Evolutionary conservation across 1,140 invertebrate genomes (phyloP).

Genomic region (Chrysomallon squamiferum): DNA sequence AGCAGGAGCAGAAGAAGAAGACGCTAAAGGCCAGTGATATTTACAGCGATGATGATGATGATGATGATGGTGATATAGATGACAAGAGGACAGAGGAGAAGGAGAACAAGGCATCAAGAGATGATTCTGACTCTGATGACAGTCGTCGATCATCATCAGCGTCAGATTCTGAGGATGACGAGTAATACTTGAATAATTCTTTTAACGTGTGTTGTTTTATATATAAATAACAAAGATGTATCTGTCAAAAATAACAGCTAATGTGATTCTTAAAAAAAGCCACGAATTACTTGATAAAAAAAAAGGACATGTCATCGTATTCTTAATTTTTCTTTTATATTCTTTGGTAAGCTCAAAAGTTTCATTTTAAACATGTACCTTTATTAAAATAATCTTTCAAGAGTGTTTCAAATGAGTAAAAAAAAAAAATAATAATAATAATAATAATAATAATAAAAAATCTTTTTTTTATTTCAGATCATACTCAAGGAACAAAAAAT

Average conservation of each 20-base stretch:
- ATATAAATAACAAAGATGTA: no score
- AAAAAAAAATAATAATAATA: no score
- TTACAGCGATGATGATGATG: constrained; percentile 93
- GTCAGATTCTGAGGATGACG: constrained; percentile 47
- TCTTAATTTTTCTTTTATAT: no score
- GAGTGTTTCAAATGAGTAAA: no score
- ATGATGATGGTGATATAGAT: constrained; percentile 56
- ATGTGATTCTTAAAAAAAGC: no score
- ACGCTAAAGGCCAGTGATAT: constrained; percentile 91
- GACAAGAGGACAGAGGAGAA: constrained; percentile 33
- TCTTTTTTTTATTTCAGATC: constrained; percentile 14
- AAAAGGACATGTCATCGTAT: no score
- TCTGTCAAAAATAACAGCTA: no score
- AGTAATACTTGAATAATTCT: constrained; percentile 32
- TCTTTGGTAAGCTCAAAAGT: no score
- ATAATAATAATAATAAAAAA: no score
- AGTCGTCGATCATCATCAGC: constrained; percentile 42
- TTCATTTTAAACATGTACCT: no score
- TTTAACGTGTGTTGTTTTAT: constrained; percentile 10
- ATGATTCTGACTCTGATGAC: constrained; percentile 50
- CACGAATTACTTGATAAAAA: no score
- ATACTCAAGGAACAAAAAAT: constrained; percentile 63
- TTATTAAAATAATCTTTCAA: no score
- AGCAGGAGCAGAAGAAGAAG: constrained; percentile 68
- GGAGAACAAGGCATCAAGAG: constrained; percentile 19